Conservation (phyloP, 2,888 invertebrate species). For the Parasteatoda lunata region DNA sequence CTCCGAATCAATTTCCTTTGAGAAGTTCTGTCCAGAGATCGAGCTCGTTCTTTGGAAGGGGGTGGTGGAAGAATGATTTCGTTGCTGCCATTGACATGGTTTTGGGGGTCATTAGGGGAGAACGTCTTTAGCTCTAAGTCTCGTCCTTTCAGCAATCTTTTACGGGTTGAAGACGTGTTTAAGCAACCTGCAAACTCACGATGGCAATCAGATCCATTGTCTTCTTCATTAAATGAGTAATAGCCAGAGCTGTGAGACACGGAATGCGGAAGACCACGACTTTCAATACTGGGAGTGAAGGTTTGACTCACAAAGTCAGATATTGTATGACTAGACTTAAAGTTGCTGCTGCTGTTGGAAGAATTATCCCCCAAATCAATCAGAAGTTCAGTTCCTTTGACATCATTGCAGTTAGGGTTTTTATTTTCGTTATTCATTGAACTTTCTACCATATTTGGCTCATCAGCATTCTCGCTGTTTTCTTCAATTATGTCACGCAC, state of each 20-base stretch:
- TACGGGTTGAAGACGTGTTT: conserved; percentile 59
- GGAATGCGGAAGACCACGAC: conserved; percentile 69
- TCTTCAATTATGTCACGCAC: conserved; percentile 67
- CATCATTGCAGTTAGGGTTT: conserved; percentile 4
- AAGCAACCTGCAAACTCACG: conserved; percentile 70
- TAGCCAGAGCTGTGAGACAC: conserved; percentile 70
- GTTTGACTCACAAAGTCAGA: conserved; percentile 61
- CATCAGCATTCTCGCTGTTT: conserved; percentile 63
- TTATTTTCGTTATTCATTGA: conserved; percentile 38
- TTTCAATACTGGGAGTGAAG: conserved; percentile 66
- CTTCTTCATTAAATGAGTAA: conserved; percentile 70
- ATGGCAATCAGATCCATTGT: conserved; percentile 67
- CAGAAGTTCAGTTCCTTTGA: conserved; percentile 30
- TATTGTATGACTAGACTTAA: conserved; percentile 64
- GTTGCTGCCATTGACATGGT: conserved; percentile 13
- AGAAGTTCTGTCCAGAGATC: conserved; percentile 68
- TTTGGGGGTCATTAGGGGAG: conserved; percentile 33
- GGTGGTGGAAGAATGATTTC: conserved; percentile 47
- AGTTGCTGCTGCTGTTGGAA: conserved; percentile 21
- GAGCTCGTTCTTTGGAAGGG: conserved; percentile 61
- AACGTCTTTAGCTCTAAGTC: conserved; percentile 68
- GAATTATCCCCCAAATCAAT: conserved; percentile 48
- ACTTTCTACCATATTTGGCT: conserved; percentile 46
- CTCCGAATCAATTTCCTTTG: conserved; percentile 62
- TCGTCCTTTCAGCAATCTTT: conserved; percentile 29